Evolutionary conservation across 30 jellyfish, hydroid and myxozoan genomes (phyloP), one percentile per base, ranked within the genome.

Genomic region (Clytia hemisphaerica): DNA sequence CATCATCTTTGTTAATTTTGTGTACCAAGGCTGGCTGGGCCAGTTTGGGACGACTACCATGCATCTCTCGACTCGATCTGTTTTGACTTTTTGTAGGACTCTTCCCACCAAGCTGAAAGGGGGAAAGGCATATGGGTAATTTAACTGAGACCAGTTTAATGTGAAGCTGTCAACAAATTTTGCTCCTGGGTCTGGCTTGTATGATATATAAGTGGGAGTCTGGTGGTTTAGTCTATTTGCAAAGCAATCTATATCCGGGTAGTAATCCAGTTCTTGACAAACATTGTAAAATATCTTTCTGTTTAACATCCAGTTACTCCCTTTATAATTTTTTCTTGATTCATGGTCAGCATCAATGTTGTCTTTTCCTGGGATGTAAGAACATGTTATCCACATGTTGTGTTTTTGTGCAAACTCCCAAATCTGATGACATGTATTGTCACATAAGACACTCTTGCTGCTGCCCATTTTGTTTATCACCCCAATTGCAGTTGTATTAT

Each of bases 21-120:
- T 80, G 58, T 60, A 67, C 93, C 92, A 78, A n/a, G 92, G 26
- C 51, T 78, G 92, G 44, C 64, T 51, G 42, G 92, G 92, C 92
- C 92, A 78, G 19, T 53, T 37, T 53, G 92, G 92, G 29, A 68
- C 84, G 27, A 78, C 84, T 26, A 78, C 35, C 6, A 57, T 32
- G n/a, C n/a, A n/a, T 26, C 92, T 83, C 66, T 58, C 29, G 5
- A 83, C 92, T 50, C 58, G 67, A 35, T 78, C 84, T 27, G 53
- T 71, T 7, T 25, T 45, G n/a, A 67, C 40, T 46, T 78, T 78
- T 45, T 44, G 48, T 15, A 78, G 46, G 12, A 66, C 51, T 61
- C 58, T 78, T 31, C 42, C 70, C 15, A 78, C 45, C 19, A n/a
- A n/a, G n/a, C n/a, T n/a, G n/a, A n/a, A n/a, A n/a, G n/a, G n/a